These are phyloP conservation scores for Crossocerus cetratus DNA, from an alignment of 2,888 invertebrate genomes.

Conservation along the genomic window DNA sequence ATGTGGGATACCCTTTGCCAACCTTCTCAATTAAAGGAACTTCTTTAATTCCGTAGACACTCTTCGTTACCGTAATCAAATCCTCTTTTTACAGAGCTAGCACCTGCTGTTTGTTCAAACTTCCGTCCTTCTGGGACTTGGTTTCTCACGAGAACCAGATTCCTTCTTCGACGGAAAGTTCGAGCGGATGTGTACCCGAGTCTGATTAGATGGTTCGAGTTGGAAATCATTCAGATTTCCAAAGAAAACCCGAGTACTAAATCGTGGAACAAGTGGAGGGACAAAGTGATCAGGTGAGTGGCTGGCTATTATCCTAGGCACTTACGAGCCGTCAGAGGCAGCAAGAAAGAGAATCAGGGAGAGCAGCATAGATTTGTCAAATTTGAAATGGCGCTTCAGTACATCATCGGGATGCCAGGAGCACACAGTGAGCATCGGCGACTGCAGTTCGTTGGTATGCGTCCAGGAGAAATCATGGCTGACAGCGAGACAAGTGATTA, in stretches of 20 bases:
- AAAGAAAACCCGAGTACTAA: too few species aligned
- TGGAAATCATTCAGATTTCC: too few species aligned
- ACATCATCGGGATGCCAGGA: slow-evolving; percentile 7
- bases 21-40: slow-evolving; percentile 9
- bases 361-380: slow-evolving; percentile 44
- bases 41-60: slow-evolving; percentile 7
- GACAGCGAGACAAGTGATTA: slow-evolving; percentile 1
- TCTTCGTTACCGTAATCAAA: slow-evolving; percentile 10
- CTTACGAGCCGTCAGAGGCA: not conserved
- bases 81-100: not conserved
- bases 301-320: not conserved
- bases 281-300: too few species aligned
- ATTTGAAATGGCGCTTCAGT: slow-evolving; percentile 26
- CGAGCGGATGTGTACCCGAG: too few species aligned
- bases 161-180: too few species aligned
- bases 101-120: too few species aligned
- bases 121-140: too few species aligned
- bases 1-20: too few species aligned
- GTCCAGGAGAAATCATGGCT: slow-evolving; percentile 18
- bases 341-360: not conserved
- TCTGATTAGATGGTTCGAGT: too few species aligned
- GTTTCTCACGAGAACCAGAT: too few species aligned
- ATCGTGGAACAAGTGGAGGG: too few species aligned
- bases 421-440: slow-evolving; percentile 18
- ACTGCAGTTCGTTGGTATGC: slow-evolving; percentile 10